Conservation (phyloP, 2,797 vertebrate genomes). For the Parauchenoglanis punctatus region DNA sequence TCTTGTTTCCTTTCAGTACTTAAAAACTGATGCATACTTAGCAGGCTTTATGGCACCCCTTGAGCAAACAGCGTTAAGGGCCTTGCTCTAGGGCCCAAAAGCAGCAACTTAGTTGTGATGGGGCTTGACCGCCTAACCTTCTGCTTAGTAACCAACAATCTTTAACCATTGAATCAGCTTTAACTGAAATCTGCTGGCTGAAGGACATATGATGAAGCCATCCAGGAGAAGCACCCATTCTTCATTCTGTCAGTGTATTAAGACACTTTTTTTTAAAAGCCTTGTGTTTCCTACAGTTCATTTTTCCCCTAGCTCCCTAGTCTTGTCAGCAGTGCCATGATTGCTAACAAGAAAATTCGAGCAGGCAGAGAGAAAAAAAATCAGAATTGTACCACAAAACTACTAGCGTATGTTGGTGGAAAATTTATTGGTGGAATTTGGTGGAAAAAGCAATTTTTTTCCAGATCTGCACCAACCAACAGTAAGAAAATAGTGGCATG, state of each 20-base stretch:
- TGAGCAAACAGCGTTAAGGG: not conserved
- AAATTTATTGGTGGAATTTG: not conserved
- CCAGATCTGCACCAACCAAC: not conserved
- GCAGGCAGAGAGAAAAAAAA: not conserved
- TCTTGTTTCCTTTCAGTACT: not conserved
- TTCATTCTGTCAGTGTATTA: not conserved
- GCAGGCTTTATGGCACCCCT: not conserved
- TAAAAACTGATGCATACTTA: not conserved
- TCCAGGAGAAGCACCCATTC: not conserved
- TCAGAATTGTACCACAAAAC: not conserved
- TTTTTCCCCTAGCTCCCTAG: not conserved
- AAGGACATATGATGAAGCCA: not conserved
- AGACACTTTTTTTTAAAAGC: not conserved
- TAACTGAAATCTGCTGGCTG: not conserved
- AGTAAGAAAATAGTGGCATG: not conserved
- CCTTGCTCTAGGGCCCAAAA: not conserved
- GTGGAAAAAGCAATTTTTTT: not conserved
- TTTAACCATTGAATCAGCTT: not conserved
- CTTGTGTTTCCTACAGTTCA: not conserved
- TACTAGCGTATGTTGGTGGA: not conserved
- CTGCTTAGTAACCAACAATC: not conserved
- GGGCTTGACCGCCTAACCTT: no score
- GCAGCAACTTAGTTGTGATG: not conserved
- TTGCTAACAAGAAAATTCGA: slow-evolving; percentile 1
- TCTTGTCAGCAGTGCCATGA: not conserved